Conservation (phyloP, 2,113 vertebrate genomes). For the Sisor rabdophorus region DNA sequence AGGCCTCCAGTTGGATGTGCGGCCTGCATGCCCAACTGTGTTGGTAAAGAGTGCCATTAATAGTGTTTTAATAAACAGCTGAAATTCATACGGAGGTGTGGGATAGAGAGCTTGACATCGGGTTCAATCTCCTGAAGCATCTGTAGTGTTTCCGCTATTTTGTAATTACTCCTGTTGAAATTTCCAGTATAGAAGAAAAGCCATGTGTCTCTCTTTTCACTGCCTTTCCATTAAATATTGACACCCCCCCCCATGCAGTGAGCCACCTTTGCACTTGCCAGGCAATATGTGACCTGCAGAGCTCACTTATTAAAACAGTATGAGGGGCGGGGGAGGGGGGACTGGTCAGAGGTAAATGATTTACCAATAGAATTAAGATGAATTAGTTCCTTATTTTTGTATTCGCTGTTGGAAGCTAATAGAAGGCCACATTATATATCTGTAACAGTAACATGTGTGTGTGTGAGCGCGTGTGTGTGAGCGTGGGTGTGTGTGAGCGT, state of each 20-base stretch:
- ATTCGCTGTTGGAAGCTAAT: conserved; percentile 28
- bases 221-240: conserved; percentile 46
- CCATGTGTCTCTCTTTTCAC: conserved; percentile 23
- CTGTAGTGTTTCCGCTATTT: conserved; percentile 4
- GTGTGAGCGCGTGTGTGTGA: neutral
- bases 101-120: neutral
- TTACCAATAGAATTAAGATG: conserved; percentile 39
- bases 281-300: conserved; percentile 40
- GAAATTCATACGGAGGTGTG: conserved; percentile 10
- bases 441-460: conserved; percentile 14
- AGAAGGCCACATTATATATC: conserved; percentile 25
- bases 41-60: conserved; percentile 27
- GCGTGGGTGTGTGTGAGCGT: neutral
- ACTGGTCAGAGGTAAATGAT: conserved; percentile 22
- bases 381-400: conserved; percentile 29
- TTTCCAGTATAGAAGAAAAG: conserved; percentile 2
- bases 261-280: conserved; percentile 38
- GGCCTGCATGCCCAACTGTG: neutral
- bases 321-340: neutral
- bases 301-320: conserved; percentile 34
- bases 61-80: conserved; percentile 6
- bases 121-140: neutral
- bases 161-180: conserved; percentile 20
- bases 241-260: conserved; percentile 25
- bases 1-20: neutral